Evolutionary conservation across 2,797 vertebrate genomes (phyloP).

Genomic region (Gobio occitaniae): DNA sequence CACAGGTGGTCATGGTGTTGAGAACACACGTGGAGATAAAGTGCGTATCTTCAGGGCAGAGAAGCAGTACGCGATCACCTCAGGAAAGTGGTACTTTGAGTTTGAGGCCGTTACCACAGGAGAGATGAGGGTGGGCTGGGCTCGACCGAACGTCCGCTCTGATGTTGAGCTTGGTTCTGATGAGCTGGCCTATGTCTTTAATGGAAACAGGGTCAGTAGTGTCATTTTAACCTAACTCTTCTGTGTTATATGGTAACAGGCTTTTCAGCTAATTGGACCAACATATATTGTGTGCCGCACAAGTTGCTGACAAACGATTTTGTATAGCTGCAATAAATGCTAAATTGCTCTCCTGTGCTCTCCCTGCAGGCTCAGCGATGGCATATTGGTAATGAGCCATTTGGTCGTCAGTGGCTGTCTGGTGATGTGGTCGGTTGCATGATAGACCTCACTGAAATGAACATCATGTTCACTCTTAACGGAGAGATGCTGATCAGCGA

Average conservation of each 20-base stretch:
- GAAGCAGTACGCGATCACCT: constrained; percentile 84
- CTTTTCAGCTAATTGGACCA: background rate
- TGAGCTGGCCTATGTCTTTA: constrained; percentile 91
- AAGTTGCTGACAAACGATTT: constrained; percentile 22
- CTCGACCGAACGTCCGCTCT: constrained; percentile 84
- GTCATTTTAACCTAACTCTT: background rate
- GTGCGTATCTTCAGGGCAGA: constrained; percentile 91
- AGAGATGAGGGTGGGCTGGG: constrained; percentile 95
- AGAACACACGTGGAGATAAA: constrained; percentile 79
- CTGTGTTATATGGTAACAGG: background rate
- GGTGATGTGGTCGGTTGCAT: constrained; percentile 94
- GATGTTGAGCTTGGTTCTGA: constrained; percentile 89
- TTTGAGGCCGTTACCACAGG: constrained; percentile 89
- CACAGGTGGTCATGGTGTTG: constrained; percentile 76
- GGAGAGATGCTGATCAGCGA: constrained; percentile 94
- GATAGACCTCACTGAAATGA: constrained; percentile 90
- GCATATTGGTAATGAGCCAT: constrained; percentile 92
- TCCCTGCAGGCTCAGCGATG: constrained; percentile 88
- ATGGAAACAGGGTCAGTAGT: constrained; percentile 87
- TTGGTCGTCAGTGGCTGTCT: constrained; percentile 89
- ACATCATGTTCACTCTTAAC: constrained; percentile 94
- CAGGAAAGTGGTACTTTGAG: constrained; percentile 96
- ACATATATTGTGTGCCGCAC: background rate
- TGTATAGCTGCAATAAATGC: background rate
- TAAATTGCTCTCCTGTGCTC: background rate